These are phyloP conservation scores for Hippasteria phrygiana DNA, from an alignment of 53 echinoderm and acorn worm species.

Conservation along the genomic window DNA sequence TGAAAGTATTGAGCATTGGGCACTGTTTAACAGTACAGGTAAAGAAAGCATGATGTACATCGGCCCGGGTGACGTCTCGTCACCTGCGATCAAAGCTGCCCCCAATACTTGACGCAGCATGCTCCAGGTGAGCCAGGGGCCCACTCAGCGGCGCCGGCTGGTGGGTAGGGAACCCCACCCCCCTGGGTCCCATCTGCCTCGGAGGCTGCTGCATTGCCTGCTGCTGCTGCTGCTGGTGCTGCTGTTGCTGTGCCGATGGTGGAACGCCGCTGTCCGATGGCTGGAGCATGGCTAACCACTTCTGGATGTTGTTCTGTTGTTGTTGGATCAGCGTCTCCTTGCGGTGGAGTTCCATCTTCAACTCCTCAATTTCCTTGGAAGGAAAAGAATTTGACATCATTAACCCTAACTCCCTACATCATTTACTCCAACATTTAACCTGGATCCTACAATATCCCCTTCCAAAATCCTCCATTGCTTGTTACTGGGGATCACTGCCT, in stretches of 20 bases:
- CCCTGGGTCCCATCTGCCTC: conserved; percentile 71
- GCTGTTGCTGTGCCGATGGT: conserved; percentile 65
- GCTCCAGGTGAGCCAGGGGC: conserved; percentile 91
- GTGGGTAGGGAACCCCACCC: conserved; percentile 55
- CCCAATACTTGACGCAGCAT: conserved; percentile 89
- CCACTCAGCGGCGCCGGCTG: conserved; percentile 79
- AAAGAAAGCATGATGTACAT: background rate
- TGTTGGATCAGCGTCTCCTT: conserved; percentile 88
- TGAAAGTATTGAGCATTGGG: no score
- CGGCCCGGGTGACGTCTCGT: background rate
- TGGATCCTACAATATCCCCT: no score
- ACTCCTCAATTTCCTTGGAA: conserved; percentile 89
- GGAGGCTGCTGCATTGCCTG: conserved; percentile 58
- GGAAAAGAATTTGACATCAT: background rate
- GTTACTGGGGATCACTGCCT: no score
- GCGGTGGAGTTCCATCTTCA: conserved; percentile 79
- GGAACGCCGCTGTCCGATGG: conserved; percentile 59
- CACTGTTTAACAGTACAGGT: no score
- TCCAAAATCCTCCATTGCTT: no score
- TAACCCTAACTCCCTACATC: background rate
- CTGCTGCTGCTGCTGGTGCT: conserved; percentile 65
- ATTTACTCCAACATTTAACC: no score
- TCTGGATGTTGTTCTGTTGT: conserved; percentile 83
- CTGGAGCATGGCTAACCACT: conserved; percentile 79
- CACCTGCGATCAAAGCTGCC: conserved; percentile 90